Percentiles rank a stretch among this genome's conserved stretches.
These are phyloP conservation scores for Lissocephala sabroskyi DNA, from an alignment of 2,888 invertebrate genomes.

Conservation along the genomic window DNA sequence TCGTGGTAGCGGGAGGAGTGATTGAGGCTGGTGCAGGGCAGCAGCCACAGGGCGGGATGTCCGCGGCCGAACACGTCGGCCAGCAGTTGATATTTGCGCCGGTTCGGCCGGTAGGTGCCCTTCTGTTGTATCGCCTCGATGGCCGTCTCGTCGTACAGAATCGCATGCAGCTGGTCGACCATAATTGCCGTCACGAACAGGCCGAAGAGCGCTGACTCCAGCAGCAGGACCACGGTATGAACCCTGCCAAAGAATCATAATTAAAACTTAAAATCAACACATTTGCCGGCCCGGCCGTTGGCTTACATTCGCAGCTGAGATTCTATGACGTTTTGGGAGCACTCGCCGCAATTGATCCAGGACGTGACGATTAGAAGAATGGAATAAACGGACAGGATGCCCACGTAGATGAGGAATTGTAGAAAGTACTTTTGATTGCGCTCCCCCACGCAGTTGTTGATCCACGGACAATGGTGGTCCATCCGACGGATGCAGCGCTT, in stretches of 20 bases:
- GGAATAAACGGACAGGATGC: conserved; percentile 78
- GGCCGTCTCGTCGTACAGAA: conserved; percentile 87
- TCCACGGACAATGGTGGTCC: conserved; percentile 87
- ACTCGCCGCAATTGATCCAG: conserved; percentile 82
- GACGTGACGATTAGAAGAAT: conserved; percentile 80
- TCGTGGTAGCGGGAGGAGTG: conserved; percentile 68
- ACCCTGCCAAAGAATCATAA: conserved; percentile 74
- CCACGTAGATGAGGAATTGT: conserved; percentile 88
- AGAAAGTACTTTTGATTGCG: conserved; percentile 93
- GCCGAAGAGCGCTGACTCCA: conserved; percentile 89
- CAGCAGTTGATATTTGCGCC: conserved; percentile 78
- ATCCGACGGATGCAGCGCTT: conserved; percentile 80
- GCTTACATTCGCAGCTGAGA: conserved; percentile 85
- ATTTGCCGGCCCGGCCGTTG: not conserved
- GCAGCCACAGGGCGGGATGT: conserved; percentile 81
- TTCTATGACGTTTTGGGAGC: conserved; percentile 77
- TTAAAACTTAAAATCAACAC: too few relatives aligned
- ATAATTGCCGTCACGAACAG: conserved; percentile 90
- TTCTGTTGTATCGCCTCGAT: conserved; percentile 84
- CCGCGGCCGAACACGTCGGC: conserved; percentile 86
- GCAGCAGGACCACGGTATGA: conserved; percentile 85
- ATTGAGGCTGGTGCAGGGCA: conserved; percentile 78
- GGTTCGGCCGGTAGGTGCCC: conserved; percentile 78
- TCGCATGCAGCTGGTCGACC: conserved; percentile 88
- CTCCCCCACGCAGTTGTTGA: conserved; percentile 95